Evolutionary conservation across 1,140 invertebrate species (phyloP).

Genomic region (Platyscapa corneri): DNA sequence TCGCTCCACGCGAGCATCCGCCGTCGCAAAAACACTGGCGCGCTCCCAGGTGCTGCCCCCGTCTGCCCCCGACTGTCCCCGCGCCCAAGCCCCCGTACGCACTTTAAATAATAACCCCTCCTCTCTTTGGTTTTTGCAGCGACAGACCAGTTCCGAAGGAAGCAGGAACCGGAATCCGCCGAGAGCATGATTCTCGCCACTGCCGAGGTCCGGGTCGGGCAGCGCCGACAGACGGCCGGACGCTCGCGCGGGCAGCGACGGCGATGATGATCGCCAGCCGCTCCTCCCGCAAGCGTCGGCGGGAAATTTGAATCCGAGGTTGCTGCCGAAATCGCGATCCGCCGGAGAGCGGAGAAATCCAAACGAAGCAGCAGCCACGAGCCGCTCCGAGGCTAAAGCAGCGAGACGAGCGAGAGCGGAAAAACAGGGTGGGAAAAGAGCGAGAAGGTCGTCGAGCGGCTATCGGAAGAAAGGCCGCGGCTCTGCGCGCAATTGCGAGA

Average conservation of each 20-base stretch:
- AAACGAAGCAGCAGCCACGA: too few relatives aligned
- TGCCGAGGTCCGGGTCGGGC: not conserved
- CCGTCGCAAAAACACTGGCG: not conserved
- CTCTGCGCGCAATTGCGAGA: too few relatives aligned
- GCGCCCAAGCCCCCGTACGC: not conserved
- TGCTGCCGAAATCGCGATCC: not conserved
- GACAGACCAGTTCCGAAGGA: slow-evolving; percentile 11
- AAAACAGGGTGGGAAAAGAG: not conserved
- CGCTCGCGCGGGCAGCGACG: not conserved
- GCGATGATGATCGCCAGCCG: slow-evolving; percentile 32
- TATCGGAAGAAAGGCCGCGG: too few relatives aligned
- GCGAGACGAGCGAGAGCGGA: not conserved
- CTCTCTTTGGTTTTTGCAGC: slow-evolving; percentile 7
- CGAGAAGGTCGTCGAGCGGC: not conserved
- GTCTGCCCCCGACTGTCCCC: too few relatives aligned
- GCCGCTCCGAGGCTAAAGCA: not conserved
- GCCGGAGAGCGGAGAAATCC: not conserved
- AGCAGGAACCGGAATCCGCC: slow-evolving; percentile 32
- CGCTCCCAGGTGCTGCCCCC: too few relatives aligned
- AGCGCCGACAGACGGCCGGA: not conserved
- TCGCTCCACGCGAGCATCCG: not conserved
- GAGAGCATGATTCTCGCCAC: slow-evolving; percentile 20
- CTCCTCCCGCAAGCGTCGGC: slow-evolving; percentile 29
- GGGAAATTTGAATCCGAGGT: slow-evolving; percentile 19
- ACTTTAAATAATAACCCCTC: slow-evolving; percentile 40